Evolutionary conservation across 1,140 invertebrate species (phyloP), one percentile per base, ranked within the genome.

Genomic region (Paramacrobiotus metropolitanus): DNA sequence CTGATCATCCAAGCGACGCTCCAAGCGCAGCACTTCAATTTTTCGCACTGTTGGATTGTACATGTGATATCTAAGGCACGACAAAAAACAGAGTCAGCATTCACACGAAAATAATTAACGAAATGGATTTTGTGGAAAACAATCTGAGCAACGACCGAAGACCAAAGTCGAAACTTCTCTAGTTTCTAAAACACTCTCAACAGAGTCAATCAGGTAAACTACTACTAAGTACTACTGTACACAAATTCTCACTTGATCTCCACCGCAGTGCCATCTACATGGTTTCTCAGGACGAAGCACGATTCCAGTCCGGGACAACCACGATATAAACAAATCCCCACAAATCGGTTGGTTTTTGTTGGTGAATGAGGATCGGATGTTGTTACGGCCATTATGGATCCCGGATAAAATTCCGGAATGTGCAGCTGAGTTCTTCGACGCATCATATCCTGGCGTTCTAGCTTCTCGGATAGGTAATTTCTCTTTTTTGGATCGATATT

Each of bases 321-420:
- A 66, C 90, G 75, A 62, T 86, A 74, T 67, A 96, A 97, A 69
- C 94, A 98, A 68, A 98, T 94, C 2, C 95, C 93, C 61, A 99
- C 83, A 79, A 99, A 99, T 69, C 81, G 78, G 68, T 82, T 90
- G 0, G 75, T 75, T 75, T 95, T 95, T 34, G 81, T 83, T 20
- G 83, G 81, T 31, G 87, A 80, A 78, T 93, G 85, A 44, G 75
- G 78, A 74, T 97, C 92, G 1, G 88, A 82, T 62, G 84, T 81
- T n/a, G 83, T 86, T 1, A 98, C 89, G 55, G 88, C 85, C 69
- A 99, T 67, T 63, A 97, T 83, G 24, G 85, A 87, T 55, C 92
- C 92, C 69, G 95, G 90, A 78, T 95, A 96, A 77, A 97, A 97
- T 72, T 95, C 91, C 2, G 94, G 94, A 65, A 98, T 86, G 69